Percentiles rank a stretch among this genome's conserved stretches.
Evolutionary conservation across 1,140 invertebrate species (phyloP).

Genomic region (Zaprionus gabonicus): DNA sequence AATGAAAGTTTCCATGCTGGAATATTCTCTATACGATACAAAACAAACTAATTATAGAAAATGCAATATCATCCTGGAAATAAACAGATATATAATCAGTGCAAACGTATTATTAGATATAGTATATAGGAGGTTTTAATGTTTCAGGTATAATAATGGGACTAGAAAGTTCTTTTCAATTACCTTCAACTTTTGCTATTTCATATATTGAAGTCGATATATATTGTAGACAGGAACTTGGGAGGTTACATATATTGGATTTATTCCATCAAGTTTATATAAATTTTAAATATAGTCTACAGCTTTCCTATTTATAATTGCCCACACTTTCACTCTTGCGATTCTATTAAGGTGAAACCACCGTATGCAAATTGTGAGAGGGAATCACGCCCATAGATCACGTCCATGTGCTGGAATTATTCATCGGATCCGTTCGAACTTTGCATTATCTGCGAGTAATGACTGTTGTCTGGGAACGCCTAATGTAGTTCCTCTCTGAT

Average conservation of each 20-base stretch:
- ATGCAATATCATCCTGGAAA: neutral
- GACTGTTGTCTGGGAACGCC: constrained; percentile 23
- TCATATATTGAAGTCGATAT: neutral
- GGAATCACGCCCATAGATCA: constrained; percentile 14
- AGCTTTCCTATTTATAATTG: neutral
- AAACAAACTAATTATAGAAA: neutral
- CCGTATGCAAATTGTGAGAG: neutral
- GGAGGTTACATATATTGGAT: neutral
- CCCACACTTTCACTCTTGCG: constrained; percentile 21
- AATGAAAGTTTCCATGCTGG: neutral
- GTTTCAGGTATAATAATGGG: neutral
- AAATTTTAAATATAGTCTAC: neutral
- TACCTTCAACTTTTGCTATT: neutral
- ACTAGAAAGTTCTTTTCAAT: neutral
- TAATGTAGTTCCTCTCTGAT: constrained; percentile 78
- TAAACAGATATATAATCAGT: neutral
- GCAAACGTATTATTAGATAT: neutral
- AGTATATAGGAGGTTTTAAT: neutral
- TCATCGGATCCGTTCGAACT: constrained; percentile 12
- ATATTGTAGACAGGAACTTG: neutral
- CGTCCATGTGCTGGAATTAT: neutral
- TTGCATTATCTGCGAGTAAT: neutral
- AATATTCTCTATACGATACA: neutral
- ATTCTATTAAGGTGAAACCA: constrained; percentile 5
- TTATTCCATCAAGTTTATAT: neutral